A percentile compares a stretch with the other conserved stretches of the same genome.
These are phyloP conservation scores for Pachymerium ferrugineum DNA, from an alignment of 2,888 invertebrate genomes.

Conservation along the genomic window DNA sequence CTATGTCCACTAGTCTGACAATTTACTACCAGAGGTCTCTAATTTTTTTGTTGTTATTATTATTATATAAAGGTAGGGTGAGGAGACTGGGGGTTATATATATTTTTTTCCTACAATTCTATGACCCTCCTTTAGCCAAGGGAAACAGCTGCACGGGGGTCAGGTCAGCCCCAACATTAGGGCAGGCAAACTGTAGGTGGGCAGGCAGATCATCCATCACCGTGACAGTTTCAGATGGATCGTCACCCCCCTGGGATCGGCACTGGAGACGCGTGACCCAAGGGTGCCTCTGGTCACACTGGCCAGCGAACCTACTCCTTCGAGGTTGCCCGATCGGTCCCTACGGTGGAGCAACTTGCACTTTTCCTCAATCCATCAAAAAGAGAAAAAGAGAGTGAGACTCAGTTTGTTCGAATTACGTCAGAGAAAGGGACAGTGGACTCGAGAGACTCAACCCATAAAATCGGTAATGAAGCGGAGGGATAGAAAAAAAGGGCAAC, in stretches of 20 bases:
- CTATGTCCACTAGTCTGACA: not conserved
- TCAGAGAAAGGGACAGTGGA: not conserved
- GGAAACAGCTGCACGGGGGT: slow-evolving; percentile 2
- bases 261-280: slow-evolving; percentile 40
- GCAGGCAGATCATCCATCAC: slow-evolving; percentile 25
- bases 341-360: not conserved
- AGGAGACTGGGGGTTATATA: not conserved
- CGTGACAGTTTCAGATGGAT: slow-evolving; percentile 23
- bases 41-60: too few relatives aligned
- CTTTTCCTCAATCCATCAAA: slow-evolving; percentile 2
- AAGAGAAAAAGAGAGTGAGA: not conserved
- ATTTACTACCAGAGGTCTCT: not conserved
- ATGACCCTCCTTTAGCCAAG: not conserved
- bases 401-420: not conserved
- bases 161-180: not conserved
- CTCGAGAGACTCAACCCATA: not conserved
- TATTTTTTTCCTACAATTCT: not conserved
- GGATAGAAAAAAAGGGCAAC: not conserved
- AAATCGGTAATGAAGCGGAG: slow-evolving; percentile 2
- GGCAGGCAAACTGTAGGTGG: not conserved
- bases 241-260: slow-evolving; percentile 36
- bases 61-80: too few relatives aligned
- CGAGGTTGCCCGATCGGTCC: not conserved
- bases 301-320: not conserved
- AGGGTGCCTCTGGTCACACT: not conserved